Evolutionary conservation across 2,797 vertebrate species (phyloP), one percentile per base, ranked within the genome.

Genomic region (Cossypha polioptera): DNA sequence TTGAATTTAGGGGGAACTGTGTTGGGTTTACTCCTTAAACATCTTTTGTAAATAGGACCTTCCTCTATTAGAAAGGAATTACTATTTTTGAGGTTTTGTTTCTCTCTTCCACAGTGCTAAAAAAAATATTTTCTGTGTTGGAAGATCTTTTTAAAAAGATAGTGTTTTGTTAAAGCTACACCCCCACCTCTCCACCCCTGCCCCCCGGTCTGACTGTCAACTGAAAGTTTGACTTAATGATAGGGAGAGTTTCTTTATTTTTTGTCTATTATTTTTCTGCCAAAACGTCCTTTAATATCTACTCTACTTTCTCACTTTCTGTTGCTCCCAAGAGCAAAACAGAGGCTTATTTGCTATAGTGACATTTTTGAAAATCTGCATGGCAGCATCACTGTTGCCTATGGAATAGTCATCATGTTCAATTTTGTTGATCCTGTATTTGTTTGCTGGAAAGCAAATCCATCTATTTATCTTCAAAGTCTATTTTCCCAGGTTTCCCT

Each of bases 381-480:
- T 95, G 94, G 96, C 95, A 96, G 93, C 89, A 68, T 90, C 68
- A 9, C 91, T 88, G 91, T 95, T 96, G 94, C 95, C 89, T 88
- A 86, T 94, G 87, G 95, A 97, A 90, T 75, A 95, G 92, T 97
- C 89, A 95, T 96, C 95, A 86, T 94, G 89, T 97, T 96, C 96
- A 95, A 91, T 96, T 96, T 94, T 73, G 92, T 94, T 94, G 91
- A 96, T 94, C 92, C 82, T 76, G 85, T 90, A 86, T 94, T 95
- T 96, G 82, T 96, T 96, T 95, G 95, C 89, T 90, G 87, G 92
- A 96, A 95, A 97, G 87, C 91, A 97, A 96, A 96, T 92, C 89
- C 87, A 92, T 97, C 91, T 96, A 71, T 92, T 96, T 95, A 91
- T 94, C 95, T 96, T 97, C 95, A 96, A 97, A 94, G 85, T 63